Evolutionary conservation across 2,113 vertebrate species (phyloP).

Genomic region (Boulengerochromis microlepis): DNA sequence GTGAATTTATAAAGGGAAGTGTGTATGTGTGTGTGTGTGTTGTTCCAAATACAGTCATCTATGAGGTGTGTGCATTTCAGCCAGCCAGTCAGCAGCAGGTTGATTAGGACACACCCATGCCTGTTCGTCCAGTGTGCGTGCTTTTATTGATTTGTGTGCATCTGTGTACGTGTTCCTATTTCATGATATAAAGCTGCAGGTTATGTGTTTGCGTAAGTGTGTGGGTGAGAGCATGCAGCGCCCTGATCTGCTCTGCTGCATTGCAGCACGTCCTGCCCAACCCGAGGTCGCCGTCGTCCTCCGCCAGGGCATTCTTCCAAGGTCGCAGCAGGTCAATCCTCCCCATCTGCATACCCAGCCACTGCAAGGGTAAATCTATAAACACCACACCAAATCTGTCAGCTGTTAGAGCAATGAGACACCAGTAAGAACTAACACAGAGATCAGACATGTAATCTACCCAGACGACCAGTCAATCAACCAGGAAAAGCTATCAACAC

Average conservation of each 20-base stretch:
- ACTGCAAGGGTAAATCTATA: conserved; percentile 35
- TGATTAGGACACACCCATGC: conserved; percentile 42
- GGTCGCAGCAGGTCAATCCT: conserved; percentile 64
- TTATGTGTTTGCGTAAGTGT: background rate
- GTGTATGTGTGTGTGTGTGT: background rate
- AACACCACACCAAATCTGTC: conserved; percentile 42
- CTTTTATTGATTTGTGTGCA: conserved; percentile 5
- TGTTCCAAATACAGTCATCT: conserved; percentile 8
- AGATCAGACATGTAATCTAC: conserved; percentile 20
- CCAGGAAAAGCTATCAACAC: background rate
- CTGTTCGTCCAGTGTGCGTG: background rate
- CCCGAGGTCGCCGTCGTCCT: conserved; percentile 53
- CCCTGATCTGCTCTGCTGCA: conserved; percentile 70
- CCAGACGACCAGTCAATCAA: conserved; percentile 4
- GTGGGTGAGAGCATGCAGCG: conserved; percentile 37
- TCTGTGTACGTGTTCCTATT: background rate
- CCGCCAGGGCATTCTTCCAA: conserved; percentile 57
- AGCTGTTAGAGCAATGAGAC: background rate
- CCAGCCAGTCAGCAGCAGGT: conserved; percentile 12
- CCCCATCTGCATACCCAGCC: conserved; percentile 57
- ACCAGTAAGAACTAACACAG: background rate
- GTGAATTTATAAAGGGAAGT: background rate
- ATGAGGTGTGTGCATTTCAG: background rate
- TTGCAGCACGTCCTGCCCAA: conserved; percentile 67
- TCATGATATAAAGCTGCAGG: background rate